phyloP scores from a whole-genome alignment of 2,113 vertebrate genomes.

The Pteropus alecto region DNA sequence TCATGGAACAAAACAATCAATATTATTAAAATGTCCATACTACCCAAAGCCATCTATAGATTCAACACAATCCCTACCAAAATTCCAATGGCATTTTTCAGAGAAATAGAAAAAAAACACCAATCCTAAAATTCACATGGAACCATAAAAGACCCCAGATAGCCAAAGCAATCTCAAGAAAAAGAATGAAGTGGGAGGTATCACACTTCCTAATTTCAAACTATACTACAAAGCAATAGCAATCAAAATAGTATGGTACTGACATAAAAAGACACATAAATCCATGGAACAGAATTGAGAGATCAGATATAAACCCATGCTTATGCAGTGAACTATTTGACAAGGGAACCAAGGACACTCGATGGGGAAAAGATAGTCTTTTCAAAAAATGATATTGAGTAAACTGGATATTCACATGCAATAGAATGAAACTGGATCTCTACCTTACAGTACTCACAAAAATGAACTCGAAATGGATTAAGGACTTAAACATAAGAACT shows the following conservation, averaged over 20 bases:
- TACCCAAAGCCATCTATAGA: neutral
- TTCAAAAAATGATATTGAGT: neutral
- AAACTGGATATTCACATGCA: neutral
- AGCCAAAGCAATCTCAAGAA: neutral
- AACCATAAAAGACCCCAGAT: neutral
- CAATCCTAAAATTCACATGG: neutral
- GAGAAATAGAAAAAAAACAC: neutral
- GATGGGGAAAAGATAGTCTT: neutral
- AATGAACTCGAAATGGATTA: slow-evolving; percentile 1
- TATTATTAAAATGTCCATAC: neutral
- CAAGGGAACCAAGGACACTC: neutral
- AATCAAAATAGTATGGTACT: neutral
- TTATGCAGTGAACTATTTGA: neutral
- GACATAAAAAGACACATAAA: neutral
- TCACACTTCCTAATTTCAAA: neutral
- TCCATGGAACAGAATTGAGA: neutral
- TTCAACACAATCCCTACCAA: neutral
- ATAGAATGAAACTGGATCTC: neutral
- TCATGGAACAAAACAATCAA: neutral
- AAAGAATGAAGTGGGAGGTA: neutral
- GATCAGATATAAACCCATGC: neutral
- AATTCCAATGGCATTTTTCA: neutral
- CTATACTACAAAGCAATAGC: neutral
- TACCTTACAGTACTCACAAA: neutral
- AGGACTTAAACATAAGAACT: neutral